Evolutionary conservation across 2,113 vertebrate species (phyloP).

Genomic region (pig (Sus scrofa)): T2T-Sscrofa CM000816.6:21797501-21798000

Average conservation of each 20-base stretch:
- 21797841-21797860: background rate
- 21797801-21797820: background rate
- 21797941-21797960: background rate
- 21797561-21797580: too few relatives aligned
- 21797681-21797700: background rate
- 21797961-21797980: background rate
- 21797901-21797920: background rate
- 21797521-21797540: background rate
- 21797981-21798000: background rate
- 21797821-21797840: background rate
- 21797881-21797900: background rate
- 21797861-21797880: background rate
- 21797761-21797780: background rate
- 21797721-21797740: background rate
- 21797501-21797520: background rate
- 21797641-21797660: too few relatives aligned
- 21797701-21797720: background rate
- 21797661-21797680: too few relatives aligned
- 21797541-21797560: too few relatives aligned
- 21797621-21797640: too few relatives aligned
- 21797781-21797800: background rate
- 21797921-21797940: background rate
- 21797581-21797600: too few relatives aligned
- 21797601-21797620: too few relatives aligned
- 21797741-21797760: background rate